phyloP scores from a whole-genome alignment of 1,140 invertebrate species.

The Homarus americanus region DNA sequence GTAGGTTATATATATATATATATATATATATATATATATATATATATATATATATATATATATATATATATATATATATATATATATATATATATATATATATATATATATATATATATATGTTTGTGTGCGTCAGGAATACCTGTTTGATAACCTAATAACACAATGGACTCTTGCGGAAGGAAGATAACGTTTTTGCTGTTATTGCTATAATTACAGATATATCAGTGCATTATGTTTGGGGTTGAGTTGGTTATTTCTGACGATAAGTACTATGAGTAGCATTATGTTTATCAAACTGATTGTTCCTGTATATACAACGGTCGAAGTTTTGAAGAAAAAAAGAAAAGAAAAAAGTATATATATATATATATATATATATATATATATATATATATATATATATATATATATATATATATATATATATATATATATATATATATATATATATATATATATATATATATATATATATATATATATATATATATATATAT shows the following conservation, averaged over 20 bases:
- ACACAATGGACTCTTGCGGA: too few species aligned
- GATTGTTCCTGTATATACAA: too few species aligned
- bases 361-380: slow-evolving; percentile 29
- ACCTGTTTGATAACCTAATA: too few species aligned
- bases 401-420: slow-evolving; percentile 14
- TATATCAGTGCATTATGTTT: too few species aligned
- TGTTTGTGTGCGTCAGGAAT: too few species aligned
- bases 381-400: slow-evolving; percentile 38
- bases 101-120: slow-evolving; percentile 39
- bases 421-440: slow-evolving; percentile 9
- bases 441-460: slow-evolving; percentile 44
- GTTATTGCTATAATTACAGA: too few species aligned
- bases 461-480: slow-evolving; percentile 60
- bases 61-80: slow-evolving; percentile 18
- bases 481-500: slow-evolving; percentile 50
- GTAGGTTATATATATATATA: slow-evolving; percentile 9
- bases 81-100: slow-evolving; percentile 28
- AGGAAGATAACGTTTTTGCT: too few species aligned
- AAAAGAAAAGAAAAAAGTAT: too few species aligned
- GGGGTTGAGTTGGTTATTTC: too few species aligned
- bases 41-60: slow-evolving; percentile 10
- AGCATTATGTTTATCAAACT: too few species aligned
- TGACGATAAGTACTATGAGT: too few species aligned
- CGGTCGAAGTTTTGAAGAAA: too few species aligned
- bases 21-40: slow-evolving; percentile 2